These are phyloP conservation scores for Catocala nupta DNA, from an alignment of 2,888 invertebrate genomes.

Conservation along the genomic window DNA sequence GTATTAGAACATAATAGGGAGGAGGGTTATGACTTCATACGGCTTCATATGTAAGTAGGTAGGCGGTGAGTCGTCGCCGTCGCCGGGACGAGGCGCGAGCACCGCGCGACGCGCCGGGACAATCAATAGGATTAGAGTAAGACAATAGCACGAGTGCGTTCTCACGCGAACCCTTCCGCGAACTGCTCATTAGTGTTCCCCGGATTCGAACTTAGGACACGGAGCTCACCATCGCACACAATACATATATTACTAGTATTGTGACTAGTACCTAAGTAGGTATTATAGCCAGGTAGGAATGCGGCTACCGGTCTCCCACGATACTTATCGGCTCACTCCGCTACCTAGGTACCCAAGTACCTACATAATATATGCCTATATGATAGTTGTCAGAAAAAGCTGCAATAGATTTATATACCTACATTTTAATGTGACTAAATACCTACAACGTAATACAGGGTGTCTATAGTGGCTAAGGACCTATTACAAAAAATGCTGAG, in stretches of 20 bases:
- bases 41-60: too few species aligned
- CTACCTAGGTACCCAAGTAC: background rate
- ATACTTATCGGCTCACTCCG: background rate
- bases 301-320: background rate
- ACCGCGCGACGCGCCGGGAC: background rate
- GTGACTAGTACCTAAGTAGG: background rate
- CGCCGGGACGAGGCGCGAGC: background rate
- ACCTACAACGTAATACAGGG: too few species aligned
- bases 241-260: constrained; percentile 5
- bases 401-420: too few species aligned
- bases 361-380: background rate
- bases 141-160: constrained; percentile 2
- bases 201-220: constrained; percentile 6
- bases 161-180: constrained; percentile 38
- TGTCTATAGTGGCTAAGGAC: too few species aligned
- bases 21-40: too few species aligned
- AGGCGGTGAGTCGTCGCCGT: too few species aligned
- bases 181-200: constrained; percentile 34
- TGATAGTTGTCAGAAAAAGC: too few species aligned
- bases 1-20: too few species aligned
- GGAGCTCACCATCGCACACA: constrained; percentile 8
- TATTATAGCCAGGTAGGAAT: background rate
- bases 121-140: constrained; percentile 5
- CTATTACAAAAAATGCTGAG: too few species aligned
- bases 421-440: too few species aligned